Base-by-base conservation (phyloP, 1,140 invertebrate species). In the Bombus superbus region DNA sequence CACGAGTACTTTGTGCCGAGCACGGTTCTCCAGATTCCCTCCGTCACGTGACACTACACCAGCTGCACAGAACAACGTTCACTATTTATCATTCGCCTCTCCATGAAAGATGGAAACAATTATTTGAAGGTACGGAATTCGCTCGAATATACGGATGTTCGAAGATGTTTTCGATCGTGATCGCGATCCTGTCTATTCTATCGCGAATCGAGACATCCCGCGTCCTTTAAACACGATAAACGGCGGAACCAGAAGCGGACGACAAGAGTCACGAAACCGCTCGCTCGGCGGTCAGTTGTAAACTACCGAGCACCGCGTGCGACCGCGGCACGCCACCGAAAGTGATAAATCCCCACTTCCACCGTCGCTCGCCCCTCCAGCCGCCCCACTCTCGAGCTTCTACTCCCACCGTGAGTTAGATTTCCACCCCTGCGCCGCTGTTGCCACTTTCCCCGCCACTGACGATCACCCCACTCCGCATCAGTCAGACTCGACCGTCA, bases 301-400 rank as follows among this genome's bases (percentile, higher is more conserved):
- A 95, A 95, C 95, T 95, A 94, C 93, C 94, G 95, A 94, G 94
- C 95, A 94, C 90, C 92, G 93, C 88, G 91, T 88, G 88, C 87
- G 72, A 89, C 91, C 90, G 90, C 92, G 89, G 92, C 94, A 93
- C 94, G 94, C 94, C 92, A 93, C 92, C 92, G 89, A 90, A 68
- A 85, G 90, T 92, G 92, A 94, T 93, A 93, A 94, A 95, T 92
- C 91, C 92, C 92, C 93, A 91, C 92, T 86, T 78, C 88, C 13
- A 25, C n/a, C 42, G 18, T 9, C 72, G 8, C 13, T 85, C 42
- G 15, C 80, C 77, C 75, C 83, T 80, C 57, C 57, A 64, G 15
- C 59, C 62, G 32, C 84, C 73, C 74, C 71, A 80, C 89, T 80
- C n/a, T n/a, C 32, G 25, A n/a, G 10, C 86, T 28, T 1, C 28